phyloP scores from a whole-genome alignment of 2,797 vertebrate species.

The Sphenodon punctatus region DNA sequence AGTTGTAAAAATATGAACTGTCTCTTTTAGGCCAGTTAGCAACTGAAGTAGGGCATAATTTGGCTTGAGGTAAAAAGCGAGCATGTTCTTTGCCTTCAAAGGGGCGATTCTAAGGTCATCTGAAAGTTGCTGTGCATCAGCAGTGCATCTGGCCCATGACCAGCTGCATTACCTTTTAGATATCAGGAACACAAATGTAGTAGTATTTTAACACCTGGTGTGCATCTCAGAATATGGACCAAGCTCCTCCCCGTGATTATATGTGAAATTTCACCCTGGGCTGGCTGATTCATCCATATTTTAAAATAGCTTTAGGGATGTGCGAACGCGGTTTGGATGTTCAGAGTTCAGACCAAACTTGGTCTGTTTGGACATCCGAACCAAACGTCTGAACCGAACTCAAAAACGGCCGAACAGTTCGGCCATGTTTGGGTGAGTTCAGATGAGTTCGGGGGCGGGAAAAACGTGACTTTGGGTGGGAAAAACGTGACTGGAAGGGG shows the following conservation, averaged over 20 bases:
- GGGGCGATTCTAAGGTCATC: background rate
- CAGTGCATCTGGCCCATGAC: background rate
- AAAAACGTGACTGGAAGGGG: too few relatives aligned
- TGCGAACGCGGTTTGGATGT: too few relatives aligned
- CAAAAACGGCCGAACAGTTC: too few relatives aligned
- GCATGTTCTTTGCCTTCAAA: background rate
- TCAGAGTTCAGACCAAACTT: too few relatives aligned
- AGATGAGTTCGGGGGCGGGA: too few relatives aligned
- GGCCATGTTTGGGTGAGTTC: too few relatives aligned
- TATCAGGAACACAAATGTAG: background rate
- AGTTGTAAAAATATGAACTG: background rate
- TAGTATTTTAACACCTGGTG: background rate
- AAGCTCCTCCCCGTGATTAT: too few relatives aligned
- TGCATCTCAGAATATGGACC: background rate
- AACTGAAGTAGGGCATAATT: background rate
- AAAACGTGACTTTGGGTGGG: too few relatives aligned
- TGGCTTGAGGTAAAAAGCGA: background rate
- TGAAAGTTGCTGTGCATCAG: background rate
- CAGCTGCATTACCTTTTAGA: background rate
- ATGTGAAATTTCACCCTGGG: background rate
- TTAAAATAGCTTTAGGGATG: too few relatives aligned
- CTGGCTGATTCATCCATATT: constrained; percentile 1
- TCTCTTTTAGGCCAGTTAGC: background rate
- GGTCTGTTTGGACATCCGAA: too few relatives aligned
- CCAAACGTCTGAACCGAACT: too few relatives aligned